Evolutionary conservation across 2,888 invertebrate species (phyloP), one percentile per base, ranked within the genome.

Genomic region (Nomada ferruginata): DNA sequence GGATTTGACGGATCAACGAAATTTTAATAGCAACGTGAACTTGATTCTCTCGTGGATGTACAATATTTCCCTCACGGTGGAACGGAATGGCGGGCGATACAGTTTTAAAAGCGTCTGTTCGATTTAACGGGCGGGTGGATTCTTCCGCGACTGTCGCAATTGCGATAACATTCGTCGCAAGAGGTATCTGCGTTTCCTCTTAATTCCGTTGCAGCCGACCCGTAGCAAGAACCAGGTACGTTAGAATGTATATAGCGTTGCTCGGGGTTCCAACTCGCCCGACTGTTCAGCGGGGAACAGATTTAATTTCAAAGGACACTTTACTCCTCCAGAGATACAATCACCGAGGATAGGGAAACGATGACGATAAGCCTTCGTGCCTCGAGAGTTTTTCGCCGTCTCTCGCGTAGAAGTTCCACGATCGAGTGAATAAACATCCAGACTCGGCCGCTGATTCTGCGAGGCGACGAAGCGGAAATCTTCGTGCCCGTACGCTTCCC

Each of bases 291-390:
- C 36, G 23, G 2, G 86, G 85, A 89, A 88, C 88, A 89, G 88
- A 90, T 89, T 90, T 88, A 90, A 90, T 90, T 87, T 86, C 81
- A 89, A 86, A 90, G 86, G 85, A 83, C 86, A 90, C 89, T 90
- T 85, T 42, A 85, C 76, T 83, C 55, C 74, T 84, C 75, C 79
- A 61, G 74, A 73, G 61, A 36, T 20, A 76, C 23, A 50, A 42
- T 11, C 11, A 23, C 42, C 23, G n/a, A 36, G 53, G 36, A 61
- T 60, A 36, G 60, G 78, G 50, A 78, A 85, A 81, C 83, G 82
- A 84, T 80, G 77, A 75, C 85, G 88, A 85, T 88, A 87, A 88
- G 88, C 82, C 76, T 81, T 59, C 66, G 64, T 59, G 77, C 70
- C 11, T 74, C 59, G 71, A 70, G 77, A 82, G 76, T 85, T 83